Evolutionary conservation across 2,888 invertebrate species (phyloP).

Genomic region (Oscheius sp.): DNA sequence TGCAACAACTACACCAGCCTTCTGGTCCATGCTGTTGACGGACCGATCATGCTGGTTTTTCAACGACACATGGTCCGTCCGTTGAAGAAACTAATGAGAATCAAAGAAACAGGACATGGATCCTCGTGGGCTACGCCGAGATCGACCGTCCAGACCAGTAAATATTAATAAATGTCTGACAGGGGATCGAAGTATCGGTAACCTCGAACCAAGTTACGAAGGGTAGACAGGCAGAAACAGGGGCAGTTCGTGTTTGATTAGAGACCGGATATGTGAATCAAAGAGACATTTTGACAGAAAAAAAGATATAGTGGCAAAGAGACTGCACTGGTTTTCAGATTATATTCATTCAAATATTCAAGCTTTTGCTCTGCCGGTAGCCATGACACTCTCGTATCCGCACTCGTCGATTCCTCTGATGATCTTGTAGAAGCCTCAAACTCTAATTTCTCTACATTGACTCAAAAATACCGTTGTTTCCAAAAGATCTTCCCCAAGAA

Average conservation of each 20-base stretch:
- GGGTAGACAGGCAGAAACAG: too few species aligned
- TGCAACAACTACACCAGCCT: slow-evolving; percentile 5
- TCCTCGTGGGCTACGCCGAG: too few species aligned
- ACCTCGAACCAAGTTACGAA: too few species aligned
- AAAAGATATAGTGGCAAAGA: too few species aligned
- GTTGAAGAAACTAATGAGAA: not conserved
- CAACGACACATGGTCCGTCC: not conserved
- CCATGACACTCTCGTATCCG: slow-evolving; percentile 75
- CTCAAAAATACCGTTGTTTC: slow-evolving; percentile 77
- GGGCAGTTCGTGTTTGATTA: too few species aligned
- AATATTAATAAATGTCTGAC: too few species aligned
- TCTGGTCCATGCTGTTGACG: slow-evolving; percentile 5
- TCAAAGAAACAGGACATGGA: too few species aligned
- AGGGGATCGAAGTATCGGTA: too few species aligned
- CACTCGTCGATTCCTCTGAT: slow-evolving; percentile 81
- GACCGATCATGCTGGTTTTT: slow-evolving; percentile 8
- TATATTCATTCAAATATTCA: slow-evolving; percentile 1
- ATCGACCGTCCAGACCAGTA: too few species aligned
- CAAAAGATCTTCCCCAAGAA: slow-evolving; percentile 94
- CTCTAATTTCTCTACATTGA: not conserved
- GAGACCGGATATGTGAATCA: too few species aligned
- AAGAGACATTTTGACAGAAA: too few species aligned
- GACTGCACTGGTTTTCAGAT: too few species aligned
- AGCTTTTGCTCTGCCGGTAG: slow-evolving; percentile 69
- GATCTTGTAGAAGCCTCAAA: slow-evolving; percentile 84